phyloP scores from a whole-genome alignment of 2,797 vertebrate species.

The Meda fulgida region DNA sequence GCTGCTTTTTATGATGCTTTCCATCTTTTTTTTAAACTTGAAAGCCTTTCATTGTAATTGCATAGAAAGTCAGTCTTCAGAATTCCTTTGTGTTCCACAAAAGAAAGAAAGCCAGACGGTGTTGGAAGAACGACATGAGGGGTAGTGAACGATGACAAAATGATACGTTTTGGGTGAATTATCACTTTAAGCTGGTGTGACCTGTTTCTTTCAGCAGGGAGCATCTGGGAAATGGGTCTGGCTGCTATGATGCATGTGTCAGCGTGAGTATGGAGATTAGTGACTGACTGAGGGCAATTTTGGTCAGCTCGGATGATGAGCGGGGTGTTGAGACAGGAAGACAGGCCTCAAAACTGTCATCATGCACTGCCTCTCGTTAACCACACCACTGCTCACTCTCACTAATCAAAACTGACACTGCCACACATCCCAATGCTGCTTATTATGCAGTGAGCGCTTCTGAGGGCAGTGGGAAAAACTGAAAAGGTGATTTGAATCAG shows the following conservation, averaged over 20 bases:
- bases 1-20: constrained; percentile 4
- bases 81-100: constrained; percentile 1
- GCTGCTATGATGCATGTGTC: constrained; percentile 29
- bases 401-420: constrained; percentile 50
- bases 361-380: constrained; percentile 43
- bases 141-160: background rate
- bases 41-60: constrained; percentile 7
- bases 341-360: constrained; percentile 46
- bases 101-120: background rate
- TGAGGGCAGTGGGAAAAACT: constrained; percentile 4
- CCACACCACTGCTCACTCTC: constrained; percentile 44
- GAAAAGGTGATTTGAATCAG: constrained; percentile 40
- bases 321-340: constrained; percentile 43
- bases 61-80: constrained; percentile 6
- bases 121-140: background rate
- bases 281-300: constrained; percentile 32
- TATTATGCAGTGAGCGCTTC: constrained; percentile 30
- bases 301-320: constrained; percentile 37
- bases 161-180: constrained; percentile 6
- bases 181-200: constrained; percentile 19
- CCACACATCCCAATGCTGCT: constrained; percentile 27
- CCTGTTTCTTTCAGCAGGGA: constrained; percentile 27
- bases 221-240: background rate
- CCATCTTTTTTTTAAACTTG: background rate
- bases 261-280: constrained; percentile 6